Base-by-base conservation (phyloP, 2,888 invertebrate genomes). In the Corbicula japonica region DNA sequence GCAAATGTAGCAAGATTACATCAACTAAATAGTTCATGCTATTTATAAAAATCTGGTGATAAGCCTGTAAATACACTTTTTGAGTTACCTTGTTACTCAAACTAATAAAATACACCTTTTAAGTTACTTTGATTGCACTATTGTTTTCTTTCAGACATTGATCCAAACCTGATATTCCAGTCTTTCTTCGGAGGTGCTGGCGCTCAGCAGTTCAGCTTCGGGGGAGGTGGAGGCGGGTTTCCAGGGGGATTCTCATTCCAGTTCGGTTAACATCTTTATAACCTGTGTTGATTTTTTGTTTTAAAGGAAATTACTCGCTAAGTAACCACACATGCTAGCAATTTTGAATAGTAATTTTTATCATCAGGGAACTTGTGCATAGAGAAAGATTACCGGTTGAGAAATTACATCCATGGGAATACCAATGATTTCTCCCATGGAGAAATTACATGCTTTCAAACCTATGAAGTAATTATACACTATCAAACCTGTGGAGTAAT, bases 141-240 rank as follows among this genome's bases (percentile, higher is more conserved):
- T 46, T 90, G 89, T 78, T 90, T 93, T 92, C 65, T 95, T 95
- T 87, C 95, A 94, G 96, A 87, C 92, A 95, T 97, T 89, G 97
- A 97, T 94, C 97, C 97, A 8, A 96, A 96, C 92, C 96, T 96
- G 92, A 96, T 97, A 93, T 97, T 97, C 95, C 96, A 97, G 91
- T 95, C 96, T 2, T 97, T 97, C 95, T 97, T 96, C 95, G 95
- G 95, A 4, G 93, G 94, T 34, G 91, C 83, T 21, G 87, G 82
- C 74, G 86, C 86, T 6, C 80, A 85, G 18, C 83, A 86, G 60
- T 84, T 84, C 65, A 54, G 87, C 8, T 62, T 28, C 35, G 84
- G 86, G 32, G 86, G 88, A 26, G 82, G 86, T 58, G 79, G 85
- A 48, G 83, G 89, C 90, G 85, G 81, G 0, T 80, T 84, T 58